Conservation (phyloP, 2,797 vertebrate genomes). For the Gallinago solitaria region DNA sequence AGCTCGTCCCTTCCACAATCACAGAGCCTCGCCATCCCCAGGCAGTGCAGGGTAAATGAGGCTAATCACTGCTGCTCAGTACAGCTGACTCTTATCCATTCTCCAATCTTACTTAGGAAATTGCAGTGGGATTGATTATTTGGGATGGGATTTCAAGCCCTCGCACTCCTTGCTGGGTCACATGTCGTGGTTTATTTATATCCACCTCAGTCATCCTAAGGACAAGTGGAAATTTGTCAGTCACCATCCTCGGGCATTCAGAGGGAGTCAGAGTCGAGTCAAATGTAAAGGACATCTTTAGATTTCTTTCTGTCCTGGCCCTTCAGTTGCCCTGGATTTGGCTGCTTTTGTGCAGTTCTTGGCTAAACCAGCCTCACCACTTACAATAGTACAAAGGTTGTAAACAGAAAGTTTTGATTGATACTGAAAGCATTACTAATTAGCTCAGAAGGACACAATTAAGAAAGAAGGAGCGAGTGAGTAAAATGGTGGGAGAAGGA, state of each 20-base stretch:
- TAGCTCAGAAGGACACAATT: neutral
- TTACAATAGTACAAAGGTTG: neutral
- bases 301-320: neutral
- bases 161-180: constrained; percentile 42
- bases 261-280: neutral
- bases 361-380: neutral
- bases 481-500: neutral
- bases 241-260: neutral
- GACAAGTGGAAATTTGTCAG: constrained; percentile 62
- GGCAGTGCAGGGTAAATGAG: constrained; percentile 22
- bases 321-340: neutral
- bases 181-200: constrained; percentile 51
- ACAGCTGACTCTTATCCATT: constrained; percentile 50
- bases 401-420: constrained; percentile 9
- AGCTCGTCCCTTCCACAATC: neutral
- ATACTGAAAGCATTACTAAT: neutral
- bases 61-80: constrained; percentile 23
- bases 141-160: constrained; percentile 66
- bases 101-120: constrained; percentile 54
- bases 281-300: constrained; percentile 1
- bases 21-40: neutral
- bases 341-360: neutral
- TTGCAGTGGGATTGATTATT: constrained; percentile 59
- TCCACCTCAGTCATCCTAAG: constrained; percentile 41
- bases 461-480: neutral